Evolutionary conservation across 1,140 invertebrate genomes (phyloP).

Genomic region (Megathymus violae): DNA sequence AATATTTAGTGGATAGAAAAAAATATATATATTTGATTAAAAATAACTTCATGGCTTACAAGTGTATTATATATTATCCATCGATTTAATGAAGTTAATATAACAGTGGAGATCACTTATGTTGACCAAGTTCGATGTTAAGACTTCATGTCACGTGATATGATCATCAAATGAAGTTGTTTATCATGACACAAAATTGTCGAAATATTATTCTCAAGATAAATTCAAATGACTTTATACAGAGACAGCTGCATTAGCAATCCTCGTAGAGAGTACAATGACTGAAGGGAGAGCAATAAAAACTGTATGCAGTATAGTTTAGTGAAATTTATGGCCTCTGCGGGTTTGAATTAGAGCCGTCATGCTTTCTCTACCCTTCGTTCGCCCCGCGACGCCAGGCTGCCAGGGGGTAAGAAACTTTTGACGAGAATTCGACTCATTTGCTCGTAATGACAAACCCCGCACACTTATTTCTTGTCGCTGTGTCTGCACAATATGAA

Average conservation of each 20-base stretch:
- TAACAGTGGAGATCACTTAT: too few relatives aligned
- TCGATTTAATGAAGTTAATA: too few relatives aligned
- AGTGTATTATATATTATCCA: too few relatives aligned
- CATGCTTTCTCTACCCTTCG: conserved; percentile 50
- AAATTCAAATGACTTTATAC: conserved; percentile 16
- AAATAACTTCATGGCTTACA: too few relatives aligned
- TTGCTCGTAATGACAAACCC: conserved; percentile 13
- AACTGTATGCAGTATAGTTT: conserved; percentile 44
- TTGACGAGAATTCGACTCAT: conserved; percentile 11
- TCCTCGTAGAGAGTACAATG: conserved; percentile 39
- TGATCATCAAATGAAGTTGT: not conserved
- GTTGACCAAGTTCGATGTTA: not conserved
- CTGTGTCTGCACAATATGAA: too few relatives aligned
- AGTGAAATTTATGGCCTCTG: conserved; percentile 55
- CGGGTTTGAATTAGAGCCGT: conserved; percentile 47
- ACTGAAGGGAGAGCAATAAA: conserved; percentile 43
- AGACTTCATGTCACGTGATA: not conserved
- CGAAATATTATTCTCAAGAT: conserved; percentile 5
- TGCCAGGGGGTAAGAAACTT: conserved; percentile 7
- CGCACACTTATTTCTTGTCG: not conserved
- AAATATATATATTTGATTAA: too few relatives aligned
- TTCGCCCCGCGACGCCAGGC: not conserved
- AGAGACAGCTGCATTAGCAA: conserved; percentile 19
- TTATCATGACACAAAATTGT: not conserved
- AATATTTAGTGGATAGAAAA: too few relatives aligned